Percentiles rank a stretch among this genome's conserved stretches.
phyloP scores from a whole-genome alignment of 2,113 vertebrate genomes.

The Oncorhynchus keta region DNA sequence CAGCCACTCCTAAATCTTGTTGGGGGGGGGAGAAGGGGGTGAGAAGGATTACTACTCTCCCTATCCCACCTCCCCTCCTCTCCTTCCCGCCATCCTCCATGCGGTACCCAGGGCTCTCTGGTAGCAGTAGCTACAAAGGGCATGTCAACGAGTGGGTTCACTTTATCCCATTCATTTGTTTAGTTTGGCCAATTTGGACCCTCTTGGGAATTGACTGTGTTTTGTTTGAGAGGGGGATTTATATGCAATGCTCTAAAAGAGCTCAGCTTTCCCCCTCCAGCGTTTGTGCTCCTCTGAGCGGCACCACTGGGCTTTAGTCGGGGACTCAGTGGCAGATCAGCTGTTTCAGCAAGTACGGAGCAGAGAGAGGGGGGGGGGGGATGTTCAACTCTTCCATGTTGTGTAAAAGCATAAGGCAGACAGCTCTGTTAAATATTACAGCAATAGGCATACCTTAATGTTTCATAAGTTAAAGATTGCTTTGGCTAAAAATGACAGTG shows the following conservation, averaged over 20 bases:
- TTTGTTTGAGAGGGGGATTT: constrained; percentile 46
- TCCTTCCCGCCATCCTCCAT: neutral
- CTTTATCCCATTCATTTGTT: constrained; percentile 17
- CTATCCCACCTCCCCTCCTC: neutral
- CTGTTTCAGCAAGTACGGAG: neutral
- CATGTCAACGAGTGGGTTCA: neutral
- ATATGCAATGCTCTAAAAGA: constrained; percentile 34
- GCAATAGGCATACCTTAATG: constrained; percentile 7
- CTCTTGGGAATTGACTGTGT: constrained; percentile 20
- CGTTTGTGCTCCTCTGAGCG: neutral
- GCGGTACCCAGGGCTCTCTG: neutral
- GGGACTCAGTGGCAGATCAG: neutral
- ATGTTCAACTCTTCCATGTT: neutral
- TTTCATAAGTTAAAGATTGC: constrained; percentile 23
- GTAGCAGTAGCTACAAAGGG: neutral
- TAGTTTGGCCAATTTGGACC: neutral
- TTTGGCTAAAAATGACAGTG: constrained; percentile 10
- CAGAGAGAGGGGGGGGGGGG: neutral
- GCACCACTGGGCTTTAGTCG: constrained; percentile 17
- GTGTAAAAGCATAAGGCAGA: neutral
- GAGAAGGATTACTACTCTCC: too few species aligned
- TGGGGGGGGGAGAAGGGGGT: too few species aligned
- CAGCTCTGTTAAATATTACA: constrained; percentile 23
- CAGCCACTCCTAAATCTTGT: too few species aligned
- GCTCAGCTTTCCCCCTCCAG: neutral